Evolutionary conservation across 2,113 vertebrate genomes (phyloP), one percentile per base, ranked within the genome.

Genomic region (Rhinolophus ferrumequinum): DNA sequence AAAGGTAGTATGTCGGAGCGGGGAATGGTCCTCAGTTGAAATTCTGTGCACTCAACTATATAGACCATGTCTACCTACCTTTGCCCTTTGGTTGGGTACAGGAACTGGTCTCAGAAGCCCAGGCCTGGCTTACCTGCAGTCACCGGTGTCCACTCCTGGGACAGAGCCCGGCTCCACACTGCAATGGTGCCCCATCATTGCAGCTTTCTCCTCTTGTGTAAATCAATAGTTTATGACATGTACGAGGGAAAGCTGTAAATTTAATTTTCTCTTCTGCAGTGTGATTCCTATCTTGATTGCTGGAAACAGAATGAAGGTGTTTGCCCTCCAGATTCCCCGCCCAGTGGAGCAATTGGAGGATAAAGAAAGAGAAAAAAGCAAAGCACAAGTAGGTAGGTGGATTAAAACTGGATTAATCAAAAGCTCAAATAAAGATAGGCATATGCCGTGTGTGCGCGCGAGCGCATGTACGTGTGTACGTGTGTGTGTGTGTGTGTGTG

Each of bases 211-310:
- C 97, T 98, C 98, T 98, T 98, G 96, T 97, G 98, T 98, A 98
- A 98, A 98, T 99, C 98, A 98, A 98, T 98, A 98, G 97, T 98
- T 99, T 98, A 98, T 98, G 98, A 98, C 98, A 99, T 97, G 96
- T 98, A 98, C 98, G 98, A 98, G 98, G 96, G 96, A 98, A 98
- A 98, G 98, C 98, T 97, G 98, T 99, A 99, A 98, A 99, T 98
- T 98, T 99, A 98, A 99, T 99, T 99, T 98, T 98, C 97, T 98
- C 97, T 98, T 98, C 98, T 98, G 97, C 96, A 97, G 98, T 97
- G 98, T 1, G 0, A 98, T 98, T 99, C 98, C 87, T 98, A 98
- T 98, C 98, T 98, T 98, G 96, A 98, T 98, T 98, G 97, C 97
- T 89, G 95, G 98, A 97, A 98, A 98, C 96, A 98, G 98, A 98